A percentile compares a stretch with the other conserved stretches of the same genome.
phyloP scores from a whole-genome alignment of 2,797 vertebrate genomes.

The Micromesistius poutassou region DNA sequence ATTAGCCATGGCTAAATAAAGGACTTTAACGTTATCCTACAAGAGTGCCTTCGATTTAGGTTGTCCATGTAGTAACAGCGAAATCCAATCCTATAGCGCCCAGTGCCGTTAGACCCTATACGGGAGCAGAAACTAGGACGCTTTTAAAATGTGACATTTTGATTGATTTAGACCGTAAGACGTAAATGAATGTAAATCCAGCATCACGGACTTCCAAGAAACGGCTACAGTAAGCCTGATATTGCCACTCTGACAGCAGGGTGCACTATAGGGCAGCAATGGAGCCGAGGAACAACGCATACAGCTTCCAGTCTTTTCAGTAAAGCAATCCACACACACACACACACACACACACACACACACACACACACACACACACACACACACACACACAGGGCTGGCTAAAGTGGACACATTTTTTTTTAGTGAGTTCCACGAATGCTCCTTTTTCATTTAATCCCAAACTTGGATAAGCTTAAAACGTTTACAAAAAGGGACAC shows the following conservation, averaged over 20 bases:
- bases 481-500: not conserved
- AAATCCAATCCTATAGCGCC: not conserved
- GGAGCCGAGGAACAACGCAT: not conserved
- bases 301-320: not conserved
- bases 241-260: slow-evolving; percentile 35
- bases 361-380: too few species aligned
- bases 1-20: not conserved
- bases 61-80: not conserved
- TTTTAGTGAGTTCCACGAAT: not conserved
- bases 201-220: not conserved
- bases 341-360: too few species aligned
- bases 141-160: not conserved
- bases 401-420: too few species aligned
- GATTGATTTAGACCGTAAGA: not conserved
- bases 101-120: not conserved
- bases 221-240: not conserved
- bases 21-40: not conserved
- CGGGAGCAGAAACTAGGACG: not conserved
- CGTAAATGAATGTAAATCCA: not conserved
- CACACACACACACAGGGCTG: too few species aligned
- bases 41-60: not conserved
- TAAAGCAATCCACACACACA: not conserved
- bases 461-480: not conserved
- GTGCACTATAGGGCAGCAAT: slow-evolving; percentile 39
- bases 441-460: not conserved